A percentile compares a stretch with the other conserved stretches of the same genome.
These are phyloP conservation scores for Cichladusa arquata DNA, from an alignment of 2,113 vertebrate genomes.

Conservation along the genomic window DNA sequence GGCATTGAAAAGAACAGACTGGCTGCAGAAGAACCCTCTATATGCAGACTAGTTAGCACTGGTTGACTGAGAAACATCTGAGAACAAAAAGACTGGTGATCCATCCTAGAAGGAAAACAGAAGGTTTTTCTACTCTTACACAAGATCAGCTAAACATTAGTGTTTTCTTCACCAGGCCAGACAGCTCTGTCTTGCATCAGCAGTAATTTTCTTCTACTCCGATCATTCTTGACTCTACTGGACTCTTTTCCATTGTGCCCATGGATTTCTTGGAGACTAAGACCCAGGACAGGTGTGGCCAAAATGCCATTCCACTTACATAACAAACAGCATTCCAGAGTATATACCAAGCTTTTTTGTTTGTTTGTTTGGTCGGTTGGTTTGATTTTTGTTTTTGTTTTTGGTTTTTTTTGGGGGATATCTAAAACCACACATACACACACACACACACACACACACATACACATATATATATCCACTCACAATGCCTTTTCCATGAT, in stretches of 20 bases:
- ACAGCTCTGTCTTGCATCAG: neutral
- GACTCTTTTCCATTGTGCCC: neutral
- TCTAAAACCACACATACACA: neutral
- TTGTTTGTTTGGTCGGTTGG: neutral
- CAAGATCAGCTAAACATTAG: neutral
- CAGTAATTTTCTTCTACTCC: neutral
- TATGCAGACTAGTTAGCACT: neutral
- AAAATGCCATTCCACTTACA: neutral
- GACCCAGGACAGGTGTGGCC: accelerated
- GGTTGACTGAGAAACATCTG: neutral
- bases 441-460: no score
- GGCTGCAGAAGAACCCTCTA: neutral
- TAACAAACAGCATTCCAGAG: neutral
- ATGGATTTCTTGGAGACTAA: neutral
- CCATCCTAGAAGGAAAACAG: neutral
- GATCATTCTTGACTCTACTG: neutral
- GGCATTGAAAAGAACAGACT: neutral
- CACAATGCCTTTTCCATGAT: neutral
- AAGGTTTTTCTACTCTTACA: neutral
- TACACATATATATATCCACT: accelerated
- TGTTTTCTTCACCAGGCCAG: neutral
- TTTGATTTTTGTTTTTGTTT: no score
- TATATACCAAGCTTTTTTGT: neutral
- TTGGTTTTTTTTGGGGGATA: neutral
- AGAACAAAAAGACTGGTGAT: neutral